Evolutionary conservation across 1,140 invertebrate species (phyloP).

Genomic region (Drosophila sproati): DNA sequence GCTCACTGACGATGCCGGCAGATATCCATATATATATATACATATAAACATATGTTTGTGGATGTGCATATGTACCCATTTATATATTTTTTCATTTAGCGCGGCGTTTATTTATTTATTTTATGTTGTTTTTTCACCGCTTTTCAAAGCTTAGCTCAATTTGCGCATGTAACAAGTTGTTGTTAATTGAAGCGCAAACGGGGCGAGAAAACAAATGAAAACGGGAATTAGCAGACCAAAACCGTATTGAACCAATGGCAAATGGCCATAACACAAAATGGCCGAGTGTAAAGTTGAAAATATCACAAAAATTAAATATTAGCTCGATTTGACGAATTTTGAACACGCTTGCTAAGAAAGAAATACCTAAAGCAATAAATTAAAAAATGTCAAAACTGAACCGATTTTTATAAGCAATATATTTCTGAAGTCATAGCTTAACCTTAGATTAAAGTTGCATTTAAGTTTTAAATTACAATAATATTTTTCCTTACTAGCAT

Average conservation of each 20-base stretch:
- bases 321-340: background rate
- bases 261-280: conserved; percentile 71
- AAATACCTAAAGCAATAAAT: background rate
- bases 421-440: no score
- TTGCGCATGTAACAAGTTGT: conserved; percentile 81
- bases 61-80: background rate
- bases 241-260: conserved; percentile 37
- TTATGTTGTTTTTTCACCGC: conserved; percentile 12
- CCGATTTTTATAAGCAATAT: no score
- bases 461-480: no score
- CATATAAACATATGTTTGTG: background rate
- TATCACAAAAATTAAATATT: conserved; percentile 9
- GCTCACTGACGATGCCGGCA: conserved; percentile 17
- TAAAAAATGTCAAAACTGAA: background rate
- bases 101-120: conserved; percentile 69
- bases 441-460: no score
- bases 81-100: conserved; percentile 54
- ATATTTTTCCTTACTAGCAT: no score
- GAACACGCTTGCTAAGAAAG: conserved; percentile 6
- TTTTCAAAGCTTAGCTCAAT: conserved; percentile 71
- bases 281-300: conserved; percentile 33
- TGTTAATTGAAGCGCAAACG: conserved; percentile 79
- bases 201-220: conserved; percentile 43
- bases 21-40: conserved; percentile 32
- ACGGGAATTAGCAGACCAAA: conserved; percentile 56